Base-by-base conservation (phyloP, 2,797 vertebrate species). In the Molossus molossus region DNA sequence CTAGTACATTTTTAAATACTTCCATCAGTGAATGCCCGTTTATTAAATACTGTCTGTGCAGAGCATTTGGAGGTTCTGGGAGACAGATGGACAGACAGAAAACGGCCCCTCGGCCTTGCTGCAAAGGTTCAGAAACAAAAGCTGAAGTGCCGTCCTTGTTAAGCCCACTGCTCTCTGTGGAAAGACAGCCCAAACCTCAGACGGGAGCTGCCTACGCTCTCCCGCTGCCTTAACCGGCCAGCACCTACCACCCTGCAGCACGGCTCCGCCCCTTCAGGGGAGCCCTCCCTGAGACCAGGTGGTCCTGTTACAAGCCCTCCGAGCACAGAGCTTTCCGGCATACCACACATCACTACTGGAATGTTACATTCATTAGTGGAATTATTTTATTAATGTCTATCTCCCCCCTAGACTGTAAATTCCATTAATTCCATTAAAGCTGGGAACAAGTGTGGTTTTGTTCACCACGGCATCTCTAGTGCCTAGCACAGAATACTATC, bases 11-110 rank as follows among this genome's bases (percentile, higher is more conserved):
- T 20, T 87, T 84, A 81, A n/a, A 90, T 29, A 40, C 65, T 73
- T 81, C 40, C 45, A 40, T 17, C 15, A 33, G 14, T 9, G 62
- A 45, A 11, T 37, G 45, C 14, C 37, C 67, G 1, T 3, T 6
- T 9, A 1, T 17, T 0, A n/a, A 14, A 64, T 1, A 14, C 1
- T 1, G 6, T 67, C 33, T 11, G 7, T 25, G 77, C 15, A 77
- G 18, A 67, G 80, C 27, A 21, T 33, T 17, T 6, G 17, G 73
- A 37, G 48, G 85, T 25, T 64, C 29, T 29, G 55, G 23, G 45
- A 69, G 29, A 14, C 0, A 6, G 55, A n/a, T 0, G n/a, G 77
- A 75, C 3, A 58, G 45, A 60, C 40, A 76, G 23, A 62, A 76
- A 64, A 57, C 6, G 8, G 23, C 45, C 27, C 11, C 33, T 64